Conservation (phyloP, 2,797 vertebrate species). For the Lithobates sylvaticus region DNA sequence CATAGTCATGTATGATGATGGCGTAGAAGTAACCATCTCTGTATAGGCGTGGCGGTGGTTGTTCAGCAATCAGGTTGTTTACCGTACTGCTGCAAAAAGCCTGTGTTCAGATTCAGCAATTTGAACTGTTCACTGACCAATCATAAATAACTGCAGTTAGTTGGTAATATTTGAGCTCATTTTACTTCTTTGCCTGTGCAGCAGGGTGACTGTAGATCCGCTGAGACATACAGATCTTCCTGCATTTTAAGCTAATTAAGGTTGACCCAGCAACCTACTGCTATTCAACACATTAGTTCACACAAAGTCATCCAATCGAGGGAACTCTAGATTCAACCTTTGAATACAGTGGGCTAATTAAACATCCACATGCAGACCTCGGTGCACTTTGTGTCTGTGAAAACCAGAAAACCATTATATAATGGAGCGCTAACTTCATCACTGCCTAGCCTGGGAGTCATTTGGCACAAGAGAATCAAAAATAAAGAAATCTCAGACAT, state of each 20-base stretch:
- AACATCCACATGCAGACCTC: neutral
- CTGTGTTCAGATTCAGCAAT: too few species aligned
- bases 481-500: neutral
- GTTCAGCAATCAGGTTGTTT: too few species aligned
- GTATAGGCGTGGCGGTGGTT: too few species aligned
- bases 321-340: neutral
- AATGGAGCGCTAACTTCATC: neutral
- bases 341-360: neutral
- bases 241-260: slow-evolving; percentile 4
- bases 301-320: neutral
- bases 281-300: slow-evolving; percentile 1
- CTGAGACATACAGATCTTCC: neutral
- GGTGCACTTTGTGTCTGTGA: neutral
- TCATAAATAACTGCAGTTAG: neutral
- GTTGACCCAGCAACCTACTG: slow-evolving; percentile 2
- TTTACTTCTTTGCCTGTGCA: neutral
- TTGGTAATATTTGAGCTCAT: neutral
- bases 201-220: neutral
- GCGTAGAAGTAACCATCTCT: too few species aligned
- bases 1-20: too few species aligned
- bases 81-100: too few species aligned
- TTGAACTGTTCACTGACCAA: neutral
- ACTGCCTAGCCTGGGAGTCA: neutral
- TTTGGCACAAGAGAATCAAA: neutral
- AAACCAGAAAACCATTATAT: slow-evolving; percentile 5